These are phyloP conservation scores for Steinernema carpocapsae DNA, from an alignment of 2,888 invertebrate genomes.

Conservation along the genomic window DNA sequence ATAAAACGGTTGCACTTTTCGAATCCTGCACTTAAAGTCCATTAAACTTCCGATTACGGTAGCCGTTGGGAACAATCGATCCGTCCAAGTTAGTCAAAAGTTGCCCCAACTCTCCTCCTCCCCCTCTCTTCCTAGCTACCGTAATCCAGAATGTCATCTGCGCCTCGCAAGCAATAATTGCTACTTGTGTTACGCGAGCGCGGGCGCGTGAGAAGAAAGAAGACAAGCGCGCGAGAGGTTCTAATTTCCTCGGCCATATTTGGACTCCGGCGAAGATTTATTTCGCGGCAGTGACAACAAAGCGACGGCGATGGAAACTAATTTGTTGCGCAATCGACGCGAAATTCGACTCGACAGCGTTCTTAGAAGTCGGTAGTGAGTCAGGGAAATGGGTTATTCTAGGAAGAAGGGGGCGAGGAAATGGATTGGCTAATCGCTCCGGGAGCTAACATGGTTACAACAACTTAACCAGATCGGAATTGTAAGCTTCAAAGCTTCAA, in stretches of 20 bases:
- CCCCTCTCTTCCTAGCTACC: slow-evolving; percentile 7
- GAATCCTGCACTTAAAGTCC: neutral
- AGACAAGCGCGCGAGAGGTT: slow-evolving; percentile 9
- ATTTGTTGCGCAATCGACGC: slow-evolving; percentile 23
- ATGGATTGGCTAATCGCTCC: no score
- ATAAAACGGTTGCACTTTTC: no score
- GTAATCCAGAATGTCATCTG: neutral
- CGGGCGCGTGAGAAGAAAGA: neutral
- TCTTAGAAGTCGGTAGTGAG: no score
- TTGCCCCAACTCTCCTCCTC: neutral
- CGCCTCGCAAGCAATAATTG: slow-evolving; percentile 6
- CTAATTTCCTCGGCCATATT: slow-evolving; percentile 24
- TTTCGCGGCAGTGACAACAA: slow-evolving; percentile 19
- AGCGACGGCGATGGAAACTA: slow-evolving; percentile 26
- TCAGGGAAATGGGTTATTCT: no score
- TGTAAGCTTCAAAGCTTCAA: no score
- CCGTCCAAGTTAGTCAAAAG: slow-evolving; percentile 16
- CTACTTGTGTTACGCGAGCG: slow-evolving; percentile 28
- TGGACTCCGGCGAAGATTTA: slow-evolving; percentile 18
- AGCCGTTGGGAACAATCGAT: neutral
- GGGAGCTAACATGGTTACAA: no score
- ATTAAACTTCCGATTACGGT: neutral
- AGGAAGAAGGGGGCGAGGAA: no score
- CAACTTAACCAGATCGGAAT: no score
- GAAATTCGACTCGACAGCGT: slow-evolving; percentile 30